A percentile compares a stretch with the other conserved stretches of the same genome.
Evolutionary conservation across 2,113 vertebrate species (phyloP).

Genomic region (Podarcis raffonei): DNA sequence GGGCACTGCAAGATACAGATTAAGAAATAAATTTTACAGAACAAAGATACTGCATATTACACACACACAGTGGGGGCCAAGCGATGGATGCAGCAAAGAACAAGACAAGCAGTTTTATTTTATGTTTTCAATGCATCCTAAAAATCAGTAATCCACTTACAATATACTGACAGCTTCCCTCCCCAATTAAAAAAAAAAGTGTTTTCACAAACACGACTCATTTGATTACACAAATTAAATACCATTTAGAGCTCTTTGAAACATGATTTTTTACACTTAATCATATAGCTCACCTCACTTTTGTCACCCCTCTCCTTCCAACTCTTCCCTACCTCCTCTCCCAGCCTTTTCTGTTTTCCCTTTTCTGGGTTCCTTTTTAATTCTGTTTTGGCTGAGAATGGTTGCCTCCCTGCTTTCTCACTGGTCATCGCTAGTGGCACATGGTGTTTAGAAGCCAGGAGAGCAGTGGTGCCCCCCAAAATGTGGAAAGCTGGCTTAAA

Average conservation of each 20-base stretch:
- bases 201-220: not conserved
- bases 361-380: not conserved
- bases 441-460: no score
- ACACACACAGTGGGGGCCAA: conserved; percentile 33
- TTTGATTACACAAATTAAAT: not conserved
- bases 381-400: not conserved
- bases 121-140: conserved; percentile 12
- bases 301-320: not conserved
- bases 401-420: no score
- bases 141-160: conserved; percentile 20
- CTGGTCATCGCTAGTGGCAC: no score
- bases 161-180: not conserved
- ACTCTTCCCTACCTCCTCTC: not conserved
- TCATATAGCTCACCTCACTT: not conserved
- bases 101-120: conserved; percentile 19
- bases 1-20: conserved; percentile 5
- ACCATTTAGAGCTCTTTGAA: not conserved
- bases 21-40: conserved; percentile 31
- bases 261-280: not conserved
- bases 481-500: no score
- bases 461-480: no score
- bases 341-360: not conserved
- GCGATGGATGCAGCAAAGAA: conserved; percentile 17
- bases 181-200: not conserved
- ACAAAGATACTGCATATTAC: conserved; percentile 37